phyloP scores from a whole-genome alignment of 2,888 invertebrate species.

The Protula sp. region DNA sequence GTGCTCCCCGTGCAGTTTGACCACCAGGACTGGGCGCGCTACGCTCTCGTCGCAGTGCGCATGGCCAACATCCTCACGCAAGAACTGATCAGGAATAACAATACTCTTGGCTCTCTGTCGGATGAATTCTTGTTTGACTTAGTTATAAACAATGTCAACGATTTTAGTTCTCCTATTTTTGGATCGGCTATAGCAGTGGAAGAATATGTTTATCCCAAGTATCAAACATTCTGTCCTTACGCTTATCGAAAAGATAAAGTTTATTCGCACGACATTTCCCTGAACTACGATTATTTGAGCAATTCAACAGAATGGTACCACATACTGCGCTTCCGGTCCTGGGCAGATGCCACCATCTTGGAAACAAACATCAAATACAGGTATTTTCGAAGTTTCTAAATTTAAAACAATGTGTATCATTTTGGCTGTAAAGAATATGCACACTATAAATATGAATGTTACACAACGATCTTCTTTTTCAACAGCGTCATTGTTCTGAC shows the following conservation, averaged over 20 bases:
- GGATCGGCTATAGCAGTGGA: constrained; percentile 44
- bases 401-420: no score
- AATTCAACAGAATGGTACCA: constrained; percentile 41
- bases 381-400: no score
- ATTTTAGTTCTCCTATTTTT: constrained; percentile 34
- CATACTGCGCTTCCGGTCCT: constrained; percentile 25
- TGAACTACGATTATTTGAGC: constrained; percentile 36
- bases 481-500: no score
- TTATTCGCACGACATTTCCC: constrained; percentile 35
- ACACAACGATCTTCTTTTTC: no score
- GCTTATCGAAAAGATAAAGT: constrained; percentile 33
- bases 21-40: constrained; percentile 31
- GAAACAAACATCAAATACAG: constrained; percentile 30
- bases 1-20: constrained; percentile 35
- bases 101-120: constrained; percentile 1
- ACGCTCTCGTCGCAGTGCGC: constrained; percentile 37
- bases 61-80: constrained; percentile 42
- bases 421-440: no score
- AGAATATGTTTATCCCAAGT: constrained; percentile 24
- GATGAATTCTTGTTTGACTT: constrained; percentile 33
- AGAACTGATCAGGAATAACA: constrained; percentile 7
- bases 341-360: constrained; percentile 23
- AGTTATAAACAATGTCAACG: constrained; percentile 40
- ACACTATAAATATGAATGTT: no score
- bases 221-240: constrained; percentile 35